Percentiles rank a stretch among this genome's conserved stretches.
Evolutionary conservation across 2,113 vertebrate genomes (phyloP).

Genomic region (Myotis lucifugus): DNA sequence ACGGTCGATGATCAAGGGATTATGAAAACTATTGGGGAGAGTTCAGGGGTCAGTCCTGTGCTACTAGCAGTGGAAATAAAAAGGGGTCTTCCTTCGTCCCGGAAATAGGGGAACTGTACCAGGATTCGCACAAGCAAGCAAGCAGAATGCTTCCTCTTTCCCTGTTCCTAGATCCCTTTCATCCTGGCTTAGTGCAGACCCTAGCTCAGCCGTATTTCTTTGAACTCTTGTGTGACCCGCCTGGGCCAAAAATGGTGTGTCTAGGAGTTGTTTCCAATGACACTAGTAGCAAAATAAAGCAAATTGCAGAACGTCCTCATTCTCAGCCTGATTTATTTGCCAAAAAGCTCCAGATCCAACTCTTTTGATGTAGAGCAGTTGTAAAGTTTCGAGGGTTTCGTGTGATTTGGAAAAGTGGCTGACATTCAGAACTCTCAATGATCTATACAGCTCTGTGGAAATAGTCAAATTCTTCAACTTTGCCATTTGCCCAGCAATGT

Average conservation of each 20-base stretch:
- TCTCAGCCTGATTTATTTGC: background rate
- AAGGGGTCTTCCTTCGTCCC: background rate
- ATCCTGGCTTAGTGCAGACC: background rate
- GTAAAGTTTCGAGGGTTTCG: background rate
- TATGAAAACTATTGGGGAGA: background rate
- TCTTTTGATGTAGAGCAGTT: background rate
- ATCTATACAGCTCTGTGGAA: background rate
- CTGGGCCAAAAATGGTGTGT: background rate
- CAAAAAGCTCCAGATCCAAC: background rate
- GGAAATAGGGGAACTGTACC: background rate
- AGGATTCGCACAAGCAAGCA: background rate
- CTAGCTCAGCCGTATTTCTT: background rate
- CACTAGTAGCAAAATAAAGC: background rate
- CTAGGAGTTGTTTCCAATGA: background rate
- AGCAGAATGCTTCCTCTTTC: background rate
- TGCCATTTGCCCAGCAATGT: background rate
- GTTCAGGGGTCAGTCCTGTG: background rate
- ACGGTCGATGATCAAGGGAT: background rate
- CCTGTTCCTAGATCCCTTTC: background rate
- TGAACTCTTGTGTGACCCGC: background rate
- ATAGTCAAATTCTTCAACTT: background rate
- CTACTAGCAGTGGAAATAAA: background rate
- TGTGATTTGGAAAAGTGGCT: conserved; percentile 26
- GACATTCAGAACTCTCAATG: background rate
- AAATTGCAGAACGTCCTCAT: background rate